Percentiles rank a stretch among this genome's conserved stretches.
Conservation (phyloP, 2,888 invertebrate genomes). For the Geotrupes spiniger region DNA sequence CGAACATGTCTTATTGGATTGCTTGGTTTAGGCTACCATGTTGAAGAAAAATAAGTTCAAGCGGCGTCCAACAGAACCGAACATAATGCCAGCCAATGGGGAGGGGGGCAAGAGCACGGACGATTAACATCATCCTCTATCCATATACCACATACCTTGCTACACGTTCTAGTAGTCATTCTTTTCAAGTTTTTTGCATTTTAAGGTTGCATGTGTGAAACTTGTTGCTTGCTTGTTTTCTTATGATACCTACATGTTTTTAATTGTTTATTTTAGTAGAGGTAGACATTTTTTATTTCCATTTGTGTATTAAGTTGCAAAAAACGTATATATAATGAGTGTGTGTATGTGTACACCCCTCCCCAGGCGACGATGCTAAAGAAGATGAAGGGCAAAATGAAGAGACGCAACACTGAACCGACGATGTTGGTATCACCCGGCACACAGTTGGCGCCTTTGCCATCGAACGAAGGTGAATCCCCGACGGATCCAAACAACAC, state of each 20-base stretch:
- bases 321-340: conserved; percentile 6
- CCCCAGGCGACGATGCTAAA: conserved; percentile 99
- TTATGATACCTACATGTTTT: not conserved
- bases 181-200: not conserved
- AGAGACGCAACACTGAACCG: conserved; percentile 90
- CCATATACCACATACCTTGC: conserved; percentile 24
- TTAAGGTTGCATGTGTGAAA: not conserved
- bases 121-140: conserved; percentile 50
- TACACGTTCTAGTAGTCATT: not conserved
- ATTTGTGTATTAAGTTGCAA: conserved; percentile 8
- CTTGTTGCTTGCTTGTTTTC: conserved; percentile 5
- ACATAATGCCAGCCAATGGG: conserved; percentile 69
- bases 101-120: conserved; percentile 66
- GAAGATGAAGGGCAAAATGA: conserved; percentile 96
- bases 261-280: not conserved
- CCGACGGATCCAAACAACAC: conserved; percentile 50
- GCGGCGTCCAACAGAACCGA: conserved; percentile 83
- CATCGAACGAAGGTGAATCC: conserved; percentile 52
- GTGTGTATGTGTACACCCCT: conserved; percentile 41
- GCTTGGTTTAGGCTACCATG: conserved; percentile 88
- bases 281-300: not conserved
- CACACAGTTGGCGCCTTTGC: conserved; percentile 50
- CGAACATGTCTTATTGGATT: conserved; percentile 1
- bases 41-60: conserved; percentile 99
- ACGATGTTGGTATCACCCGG: conserved; percentile 62